Evolutionary conservation across 1,140 invertebrate genomes (phyloP).

Genomic region (Wiebesia pumilae): DNA sequence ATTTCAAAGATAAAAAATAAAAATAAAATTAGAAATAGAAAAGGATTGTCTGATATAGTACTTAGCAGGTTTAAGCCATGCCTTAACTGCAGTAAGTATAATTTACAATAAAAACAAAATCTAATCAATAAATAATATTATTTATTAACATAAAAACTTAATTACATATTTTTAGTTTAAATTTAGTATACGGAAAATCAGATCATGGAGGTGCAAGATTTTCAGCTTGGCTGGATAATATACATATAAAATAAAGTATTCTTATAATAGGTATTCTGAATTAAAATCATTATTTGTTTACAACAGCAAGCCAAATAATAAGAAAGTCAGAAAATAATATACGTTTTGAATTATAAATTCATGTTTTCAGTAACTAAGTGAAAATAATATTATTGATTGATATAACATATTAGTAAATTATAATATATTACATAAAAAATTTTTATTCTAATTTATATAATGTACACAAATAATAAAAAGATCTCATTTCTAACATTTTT

Average conservation of each 20-base stretch:
- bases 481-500: no score
- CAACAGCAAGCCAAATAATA: conserved; percentile 74
- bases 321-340: conserved; percentile 63
- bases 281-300: conserved; percentile 77
- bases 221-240: conserved; percentile 74
- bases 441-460: no score
- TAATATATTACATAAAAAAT: no score
- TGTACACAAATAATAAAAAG: no score
- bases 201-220: conserved; percentile 68
- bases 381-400: neutral
- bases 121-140: neutral
- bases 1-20: neutral
- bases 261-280: conserved; percentile 74
- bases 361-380: neutral
- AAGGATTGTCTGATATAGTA: conserved; percentile 59
- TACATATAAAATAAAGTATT: conserved; percentile 65
- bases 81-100: conserved; percentile 66
- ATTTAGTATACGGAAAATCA: conserved; percentile 66
- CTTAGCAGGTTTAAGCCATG: conserved; percentile 64
- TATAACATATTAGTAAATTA: no score
- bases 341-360: neutral
- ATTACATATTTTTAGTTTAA: neutral
- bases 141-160: neutral
- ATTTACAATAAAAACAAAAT: neutral
- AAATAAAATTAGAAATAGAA: neutral